Conservation (phyloP, 2,797 vertebrate species). For the Cossypha caffra region DNA sequence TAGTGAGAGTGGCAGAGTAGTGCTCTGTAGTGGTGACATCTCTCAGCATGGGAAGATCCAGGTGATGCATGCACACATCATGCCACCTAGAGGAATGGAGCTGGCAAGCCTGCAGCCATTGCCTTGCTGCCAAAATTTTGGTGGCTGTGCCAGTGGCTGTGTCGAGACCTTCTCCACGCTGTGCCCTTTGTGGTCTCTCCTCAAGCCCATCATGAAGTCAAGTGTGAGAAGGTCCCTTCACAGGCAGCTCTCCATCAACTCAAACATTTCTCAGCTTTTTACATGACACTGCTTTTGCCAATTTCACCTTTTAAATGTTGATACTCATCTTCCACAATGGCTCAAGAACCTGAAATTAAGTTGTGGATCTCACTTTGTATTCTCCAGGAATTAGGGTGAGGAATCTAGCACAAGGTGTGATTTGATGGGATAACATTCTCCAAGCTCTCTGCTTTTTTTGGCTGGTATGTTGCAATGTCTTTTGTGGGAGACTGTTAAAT, state of each 20-base stretch:
- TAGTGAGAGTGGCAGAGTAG: neutral
- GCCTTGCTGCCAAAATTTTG: neutral
- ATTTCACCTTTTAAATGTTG: neutral
- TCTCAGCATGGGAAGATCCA: neutral
- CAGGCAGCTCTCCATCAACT: neutral
- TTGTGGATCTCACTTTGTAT: neutral
- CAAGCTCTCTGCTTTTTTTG: constrained; percentile 14
- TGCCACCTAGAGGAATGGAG: constrained; percentile 29
- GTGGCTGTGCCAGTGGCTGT: neutral
- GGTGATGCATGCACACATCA: neutral
- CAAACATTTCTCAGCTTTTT: neutral
- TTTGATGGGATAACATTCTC: neutral
- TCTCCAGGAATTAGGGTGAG: neutral
- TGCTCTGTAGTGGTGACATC: neutral
- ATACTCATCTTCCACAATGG: neutral
- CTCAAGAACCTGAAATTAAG: neutral
- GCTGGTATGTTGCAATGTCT: constrained; percentile 15
- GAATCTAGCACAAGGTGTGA: neutral
- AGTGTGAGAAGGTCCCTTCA: neutral
- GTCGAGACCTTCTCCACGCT: neutral
- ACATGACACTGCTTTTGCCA: rapidly evolving
- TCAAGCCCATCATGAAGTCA: rapidly evolving
- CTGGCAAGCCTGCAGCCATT: neutral
- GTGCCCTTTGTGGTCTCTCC: neutral
- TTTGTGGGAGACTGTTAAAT: constrained; percentile 46